These are phyloP conservation scores for Seriola quinqueradiata DNA, from an alignment of 2,113 vertebrate species.

Conservation along the genomic window DNA sequence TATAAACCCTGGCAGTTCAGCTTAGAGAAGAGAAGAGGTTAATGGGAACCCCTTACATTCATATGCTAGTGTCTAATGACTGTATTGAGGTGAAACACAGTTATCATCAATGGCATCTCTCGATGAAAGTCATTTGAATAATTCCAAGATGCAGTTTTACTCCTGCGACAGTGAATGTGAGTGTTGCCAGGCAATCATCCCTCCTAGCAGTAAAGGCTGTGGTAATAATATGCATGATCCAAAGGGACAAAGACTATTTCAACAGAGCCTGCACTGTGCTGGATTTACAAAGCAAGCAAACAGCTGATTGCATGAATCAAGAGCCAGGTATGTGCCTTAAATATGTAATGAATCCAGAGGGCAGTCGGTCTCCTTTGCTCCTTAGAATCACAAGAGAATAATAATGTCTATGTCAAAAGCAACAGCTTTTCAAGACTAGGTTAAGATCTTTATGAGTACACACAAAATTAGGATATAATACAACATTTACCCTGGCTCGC, in stretches of 20 bases:
- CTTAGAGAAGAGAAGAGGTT: constrained; percentile 38
- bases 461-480: constrained; percentile 35
- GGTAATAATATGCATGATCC: constrained; percentile 54
- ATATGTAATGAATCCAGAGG: constrained; percentile 34
- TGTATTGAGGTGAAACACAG: constrained; percentile 35
- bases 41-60: constrained; percentile 43
- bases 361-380: constrained; percentile 9
- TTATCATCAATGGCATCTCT: constrained; percentile 64
- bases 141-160: constrained; percentile 49
- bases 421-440: constrained; percentile 15
- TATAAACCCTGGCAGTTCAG: constrained; percentile 37
- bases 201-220: constrained; percentile 26
- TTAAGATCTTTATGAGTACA: constrained; percentile 44
- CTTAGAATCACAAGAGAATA: constrained; percentile 28
- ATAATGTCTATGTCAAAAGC: constrained; percentile 27
- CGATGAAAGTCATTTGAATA: constrained; percentile 64
- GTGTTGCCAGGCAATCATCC: constrained; percentile 63
- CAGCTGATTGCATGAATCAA: constrained; percentile 55
- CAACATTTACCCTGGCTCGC: constrained; percentile 25
- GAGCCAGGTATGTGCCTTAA: constrained; percentile 24
- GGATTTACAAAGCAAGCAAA: constrained; percentile 59
- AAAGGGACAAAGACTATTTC: constrained; percentile 60
- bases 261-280: constrained; percentile 43
- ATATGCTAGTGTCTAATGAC: constrained; percentile 45
- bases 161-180: constrained; percentile 37